Evolutionary conservation across 2,797 vertebrate genomes (phyloP), one percentile per base, ranked within the genome.

Genomic region (Microchirus variegatus): DNA sequence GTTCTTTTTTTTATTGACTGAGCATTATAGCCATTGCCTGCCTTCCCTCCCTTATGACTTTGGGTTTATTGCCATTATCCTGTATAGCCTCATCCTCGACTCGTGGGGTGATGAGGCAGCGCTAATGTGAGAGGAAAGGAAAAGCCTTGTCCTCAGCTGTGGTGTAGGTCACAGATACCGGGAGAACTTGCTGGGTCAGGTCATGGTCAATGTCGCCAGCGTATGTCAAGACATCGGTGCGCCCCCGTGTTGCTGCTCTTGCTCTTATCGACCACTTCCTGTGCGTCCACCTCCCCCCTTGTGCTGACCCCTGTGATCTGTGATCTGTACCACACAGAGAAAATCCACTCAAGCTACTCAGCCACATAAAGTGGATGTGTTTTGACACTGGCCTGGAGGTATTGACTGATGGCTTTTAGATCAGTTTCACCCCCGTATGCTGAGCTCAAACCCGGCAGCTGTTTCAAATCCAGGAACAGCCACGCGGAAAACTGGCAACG

Each of bases 361-460:
- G 67, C 53, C 57, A 41, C 57, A 14, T 10, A 15, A 45, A 63
- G 47, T 2, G 40, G 63, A 55, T 59, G 61, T 65, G 69, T 83
- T 85, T 56, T 79, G 78, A 83, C 77, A 80, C 19, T 76, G 49
- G 47, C 75, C 81, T 38, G 61, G 31, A 80, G 80, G 71, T 83
- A 76, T 70, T 45, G 81, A 86, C 67, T 62, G 52, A 49, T 60
- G 61, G 79, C 69, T 85, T 76, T 81, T 72, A 86, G 75, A 72
- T 82, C 75, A 0, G 38, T 80, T 82, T 77, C 75, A 58, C 57
- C 26, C 61, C 43, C 45, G 9, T 45, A 9, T 31, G 16, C 61
- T 53, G 70, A 77, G 60, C 50, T 54, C 26, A 48, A 48, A 22
- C 31, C 46, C 46, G 4, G 61, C 38, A 31, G 49, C 59, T 53